These are phyloP conservation scores for Margarornis squamiger DNA, from an alignment of 2,797 vertebrate genomes.

Conservation along the genomic window DNA sequence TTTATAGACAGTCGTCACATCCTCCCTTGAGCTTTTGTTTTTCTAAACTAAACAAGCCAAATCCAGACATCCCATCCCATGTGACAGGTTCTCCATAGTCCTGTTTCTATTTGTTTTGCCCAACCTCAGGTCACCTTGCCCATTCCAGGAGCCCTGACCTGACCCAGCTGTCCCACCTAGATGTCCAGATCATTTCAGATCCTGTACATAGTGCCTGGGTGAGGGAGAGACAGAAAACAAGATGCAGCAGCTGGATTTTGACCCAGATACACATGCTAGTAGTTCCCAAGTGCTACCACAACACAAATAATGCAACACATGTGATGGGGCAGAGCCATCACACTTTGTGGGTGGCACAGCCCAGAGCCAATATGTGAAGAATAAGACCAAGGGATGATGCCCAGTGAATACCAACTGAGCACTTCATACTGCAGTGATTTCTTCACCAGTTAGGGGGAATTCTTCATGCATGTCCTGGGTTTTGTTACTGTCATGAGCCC, in stretches of 20 bases:
- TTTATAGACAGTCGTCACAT: conserved; percentile 38
- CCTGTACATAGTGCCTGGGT: neutral
- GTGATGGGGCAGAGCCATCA: neutral
- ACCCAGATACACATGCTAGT: neutral
- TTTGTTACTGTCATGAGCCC: neutral
- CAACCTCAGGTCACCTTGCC: neutral
- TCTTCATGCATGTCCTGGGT: neutral
- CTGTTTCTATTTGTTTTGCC: neutral
- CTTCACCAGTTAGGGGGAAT: neutral
- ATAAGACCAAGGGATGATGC: neutral
- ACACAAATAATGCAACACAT: neutral
- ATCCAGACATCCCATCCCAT: neutral
- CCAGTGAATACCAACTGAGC: neutral
- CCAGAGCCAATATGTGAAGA: neutral
- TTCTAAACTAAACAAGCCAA: conserved; percentile 31
- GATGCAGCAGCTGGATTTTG: neutral
- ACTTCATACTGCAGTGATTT: neutral
- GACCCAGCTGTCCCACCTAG: neutral
- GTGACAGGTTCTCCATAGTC: neutral
- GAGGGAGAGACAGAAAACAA: neutral
- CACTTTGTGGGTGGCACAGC: neutral
- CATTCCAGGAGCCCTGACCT: neutral
- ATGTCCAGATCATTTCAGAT: neutral
- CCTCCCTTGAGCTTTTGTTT: conserved; percentile 42
- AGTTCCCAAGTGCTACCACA: neutral